Evolutionary conservation across 2,888 invertebrate species (phyloP), one percentile per base, ranked within the genome.

Genomic region (Gastracanthus pulcherrimus): DNA sequence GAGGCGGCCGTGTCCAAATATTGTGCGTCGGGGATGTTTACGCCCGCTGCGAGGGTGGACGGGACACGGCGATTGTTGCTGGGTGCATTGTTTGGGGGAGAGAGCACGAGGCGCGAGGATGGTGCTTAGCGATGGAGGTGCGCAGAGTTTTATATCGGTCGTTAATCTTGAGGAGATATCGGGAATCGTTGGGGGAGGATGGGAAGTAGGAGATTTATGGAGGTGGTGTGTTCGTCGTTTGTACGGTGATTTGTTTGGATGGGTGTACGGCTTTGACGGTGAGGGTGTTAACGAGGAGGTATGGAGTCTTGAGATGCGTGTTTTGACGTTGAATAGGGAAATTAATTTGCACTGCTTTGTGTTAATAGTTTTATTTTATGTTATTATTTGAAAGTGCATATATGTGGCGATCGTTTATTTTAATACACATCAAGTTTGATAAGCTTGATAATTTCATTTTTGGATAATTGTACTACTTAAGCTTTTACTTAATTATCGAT

Each of bases 1-100:
- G 23, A 66, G 26, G 36, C 64, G 82, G 82, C 84, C 87, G 88
- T 89, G 89, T 89, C 89, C 88, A 89, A 89, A 89, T 88, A 89
- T 85, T 85, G 85, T 86, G 85, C 83, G 85, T 58, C 60, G 77
- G 31, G 55, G 85, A 88, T 87, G 89, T 87, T 86, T 82, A n/a
- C 48, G 0, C 13, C 1, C 51, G 23, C 23, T n/a, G n/a, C n/a
- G n/a, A n/a, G n/a, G n/a, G n/a, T n/a, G n/a, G n/a, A 60, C 29
- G 26, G 29, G 60, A 60, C 29, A 60, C 16, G 29, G 60, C 38
- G n/a, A n/a, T 1, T 19, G 13, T 26, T 23, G 55, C 26, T 55
- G 55, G 23, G 7, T 55, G 23, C 19, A 55, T 55, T 55, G 55
- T 26, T 6, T 19, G 19, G 60, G 34, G 31, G 6, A 2, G 60